Evolutionary conservation across 2,797 vertebrate genomes (phyloP), one percentile per base, ranked within the genome.

Genomic region (Bradypodion pumilum): DNA sequence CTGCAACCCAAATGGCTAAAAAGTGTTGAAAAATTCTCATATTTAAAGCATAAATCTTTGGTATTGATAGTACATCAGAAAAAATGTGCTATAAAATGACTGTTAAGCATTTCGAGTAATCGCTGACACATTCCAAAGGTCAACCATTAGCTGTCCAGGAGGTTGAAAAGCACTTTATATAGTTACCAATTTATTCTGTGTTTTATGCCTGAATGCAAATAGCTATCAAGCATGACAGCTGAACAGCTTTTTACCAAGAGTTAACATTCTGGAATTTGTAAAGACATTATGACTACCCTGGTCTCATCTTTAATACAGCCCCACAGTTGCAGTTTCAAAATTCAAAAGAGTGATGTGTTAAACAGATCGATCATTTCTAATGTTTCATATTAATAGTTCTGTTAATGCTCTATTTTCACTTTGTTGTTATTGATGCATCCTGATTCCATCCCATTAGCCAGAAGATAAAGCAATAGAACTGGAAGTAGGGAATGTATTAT

Each of bases 51-150:
- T 85, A 78, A 90, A 88, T 90, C 84, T 86, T 89, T 89, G 63
- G 21, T 78, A 69, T 70, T 85, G 66, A 29, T 44, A 82, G 35
- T 40, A 78, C 84, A 59, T 75, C 56, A 85, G 49, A 13, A 62
- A 74, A 74, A 66, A 74, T 49, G 63, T 52, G 6, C 5, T 0
- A 0, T 83, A 68, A 86, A 84, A 46, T 40, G 68, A 2, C 42
- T 81, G 68, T 66, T 86, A 92, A 87, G 91, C 86, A 84, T 90
- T 91, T 75, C 49, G 72, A 86, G 72, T 85, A 75, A 81, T 91
- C 88, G 82, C 84, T 0, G 0, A 37, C 2, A 3, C 69, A 27
- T 76, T 90, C 83, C 2, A 7, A 91, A 91, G 86, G 86, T 89
- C 85, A 90, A 44, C 82, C 86, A 72, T 85, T 42, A 72, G 81